Percentiles rank a stretch among this genome's conserved stretches.
phyloP scores from a whole-genome alignment of 53 echinoderm and acorn worm genomes.

The Paracentrotus lividus region DNA sequence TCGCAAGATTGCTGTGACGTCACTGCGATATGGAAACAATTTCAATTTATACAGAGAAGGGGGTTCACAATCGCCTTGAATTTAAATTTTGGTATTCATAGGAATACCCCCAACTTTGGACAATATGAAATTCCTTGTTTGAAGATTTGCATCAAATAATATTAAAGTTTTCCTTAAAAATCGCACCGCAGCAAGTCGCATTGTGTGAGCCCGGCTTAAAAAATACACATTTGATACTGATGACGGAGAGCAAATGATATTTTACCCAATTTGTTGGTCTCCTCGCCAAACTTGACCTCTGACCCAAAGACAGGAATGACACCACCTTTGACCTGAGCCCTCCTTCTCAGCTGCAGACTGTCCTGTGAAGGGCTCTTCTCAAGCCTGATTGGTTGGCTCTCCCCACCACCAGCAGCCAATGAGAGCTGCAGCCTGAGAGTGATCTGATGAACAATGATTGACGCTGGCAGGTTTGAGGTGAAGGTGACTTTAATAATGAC shows the following conservation, averaged over 20 bases:
- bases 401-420: slow-evolving; percentile 55
- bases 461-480: slow-evolving; percentile 78
- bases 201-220: too few species aligned
- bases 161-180: too few species aligned
- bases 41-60: too few species aligned
- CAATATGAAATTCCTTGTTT: too few species aligned
- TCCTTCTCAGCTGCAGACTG: slow-evolving; percentile 75
- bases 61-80: too few species aligned
- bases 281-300: slow-evolving; percentile 59
- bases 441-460: slow-evolving; percentile 80
- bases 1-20: too few species aligned
- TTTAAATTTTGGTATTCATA: too few species aligned
- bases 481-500: slow-evolving; percentile 73
- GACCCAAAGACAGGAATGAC: slow-evolving; percentile 58
- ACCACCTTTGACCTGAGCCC: slow-evolving; percentile 45
- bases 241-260: neutral
- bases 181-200: too few species aligned
- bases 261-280: slow-evolving; percentile 32
- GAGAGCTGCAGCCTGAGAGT: slow-evolving; percentile 73
- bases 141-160: too few species aligned
- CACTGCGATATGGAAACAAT: too few species aligned
- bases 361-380: slow-evolving; percentile 85
- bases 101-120: too few species aligned
- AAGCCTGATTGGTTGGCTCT: slow-evolving; percentile 38
- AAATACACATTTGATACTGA: neutral